Percentiles rank a stretch among this genome's conserved stretches.
Conservation (phyloP, 2,797 vertebrate species). For the Poecilia gillii region DNA sequence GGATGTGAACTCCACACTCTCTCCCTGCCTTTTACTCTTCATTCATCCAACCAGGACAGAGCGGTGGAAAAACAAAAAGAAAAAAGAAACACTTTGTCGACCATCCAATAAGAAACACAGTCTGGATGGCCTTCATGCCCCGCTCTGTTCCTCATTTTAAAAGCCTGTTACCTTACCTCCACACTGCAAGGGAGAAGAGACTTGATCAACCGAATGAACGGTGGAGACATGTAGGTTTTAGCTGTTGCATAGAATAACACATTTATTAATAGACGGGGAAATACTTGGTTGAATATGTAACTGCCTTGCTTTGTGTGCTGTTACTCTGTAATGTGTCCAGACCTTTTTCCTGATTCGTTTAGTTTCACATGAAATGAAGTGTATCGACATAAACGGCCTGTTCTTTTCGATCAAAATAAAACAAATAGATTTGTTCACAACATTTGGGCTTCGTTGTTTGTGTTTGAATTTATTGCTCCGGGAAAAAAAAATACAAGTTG, state of each 20-base stretch:
- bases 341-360: slow-evolving; percentile 37
- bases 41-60: slow-evolving; percentile 58
- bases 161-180: slow-evolving; percentile 66
- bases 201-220: slow-evolving; percentile 14
- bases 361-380: slow-evolving; percentile 56
- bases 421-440: slow-evolving; percentile 29
- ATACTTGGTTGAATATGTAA: slow-evolving; percentile 43
- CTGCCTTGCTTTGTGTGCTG: slow-evolving; percentile 45
- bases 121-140: slow-evolving; percentile 59
- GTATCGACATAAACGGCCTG: slow-evolving; percentile 49
- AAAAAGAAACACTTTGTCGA: slow-evolving; percentile 50
- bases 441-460: slow-evolving; percentile 5
- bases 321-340: slow-evolving; percentile 44
- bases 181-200: slow-evolving; percentile 32
- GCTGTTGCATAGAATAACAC: slow-evolving; percentile 19
- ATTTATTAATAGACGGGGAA: slow-evolving; percentile 16
- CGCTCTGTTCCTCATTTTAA: slow-evolving; percentile 31
- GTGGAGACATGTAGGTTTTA: slow-evolving; percentile 12
- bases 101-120: slow-evolving; percentile 61
- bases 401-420: slow-evolving; percentile 73
- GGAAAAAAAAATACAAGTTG: not conserved
- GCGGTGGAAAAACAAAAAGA: slow-evolving; percentile 53
- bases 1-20: slow-evolving; percentile 46
- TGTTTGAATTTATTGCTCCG: slow-evolving; percentile 7
- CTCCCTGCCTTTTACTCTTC: slow-evolving; percentile 46